Evolutionary conservation across 2,888 invertebrate species (phyloP).

Genomic region (Epirrita christyi): DNA sequence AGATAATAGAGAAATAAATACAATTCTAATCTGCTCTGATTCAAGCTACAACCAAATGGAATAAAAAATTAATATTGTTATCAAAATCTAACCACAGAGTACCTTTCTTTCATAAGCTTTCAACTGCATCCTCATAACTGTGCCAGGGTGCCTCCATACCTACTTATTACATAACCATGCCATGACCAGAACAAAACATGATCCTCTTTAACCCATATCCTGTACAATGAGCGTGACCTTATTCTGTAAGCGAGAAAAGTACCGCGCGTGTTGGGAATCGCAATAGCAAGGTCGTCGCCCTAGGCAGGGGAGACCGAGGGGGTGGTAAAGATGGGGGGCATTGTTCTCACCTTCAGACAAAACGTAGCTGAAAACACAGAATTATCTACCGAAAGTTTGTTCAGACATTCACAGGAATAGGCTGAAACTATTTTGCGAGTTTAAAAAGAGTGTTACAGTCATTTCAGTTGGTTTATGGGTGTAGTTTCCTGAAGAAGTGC

Average conservation of each 20-base stretch:
- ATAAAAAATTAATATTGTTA: too few relatives aligned
- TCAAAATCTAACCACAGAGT: too few relatives aligned
- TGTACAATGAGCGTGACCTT: conserved; percentile 67
- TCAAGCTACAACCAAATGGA: too few relatives aligned
- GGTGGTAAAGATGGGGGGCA: conserved; percentile 25
- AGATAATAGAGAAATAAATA: too few relatives aligned
- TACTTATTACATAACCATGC: conserved; percentile 18
- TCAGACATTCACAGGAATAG: conserved; percentile 30
- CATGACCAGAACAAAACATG: conserved; percentile 36
- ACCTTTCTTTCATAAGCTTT: too few relatives aligned
- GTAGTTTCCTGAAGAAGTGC: neutral
- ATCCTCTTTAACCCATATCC: conserved; percentile 49
- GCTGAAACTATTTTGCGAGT: conserved; percentile 13
- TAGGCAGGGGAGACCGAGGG: conserved; percentile 35
- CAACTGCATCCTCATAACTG: neutral
- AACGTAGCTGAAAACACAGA: conserved; percentile 50
- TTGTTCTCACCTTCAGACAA: conserved; percentile 60
- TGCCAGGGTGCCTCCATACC: conserved; percentile 1
- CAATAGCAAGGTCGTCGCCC: conserved; percentile 75
- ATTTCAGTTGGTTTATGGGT: neutral
- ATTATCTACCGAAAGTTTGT: conserved; percentile 44
- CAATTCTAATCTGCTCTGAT: too few relatives aligned
- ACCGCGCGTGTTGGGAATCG: conserved; percentile 69
- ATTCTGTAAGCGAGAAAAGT: conserved; percentile 71
- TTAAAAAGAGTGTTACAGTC: conserved; percentile 5